Percentiles rank a stretch among this genome's conserved stretches.
Evolutionary conservation across 2,113 vertebrate genomes (phyloP).

Genomic region (Pedetes capensis): DNA sequence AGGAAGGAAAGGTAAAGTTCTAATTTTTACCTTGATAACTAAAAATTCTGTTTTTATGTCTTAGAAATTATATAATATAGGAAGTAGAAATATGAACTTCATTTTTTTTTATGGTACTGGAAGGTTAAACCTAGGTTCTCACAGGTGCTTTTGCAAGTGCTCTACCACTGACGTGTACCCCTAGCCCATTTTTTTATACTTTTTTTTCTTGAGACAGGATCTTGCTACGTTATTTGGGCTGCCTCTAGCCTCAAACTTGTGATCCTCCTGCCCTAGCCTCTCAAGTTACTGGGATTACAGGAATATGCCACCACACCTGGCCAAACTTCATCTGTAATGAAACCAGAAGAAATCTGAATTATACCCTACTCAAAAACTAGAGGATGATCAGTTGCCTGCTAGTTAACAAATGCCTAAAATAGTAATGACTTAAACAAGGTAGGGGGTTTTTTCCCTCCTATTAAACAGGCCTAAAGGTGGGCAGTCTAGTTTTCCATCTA

Average conservation of each 20-base stretch:
- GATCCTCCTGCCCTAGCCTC: no score
- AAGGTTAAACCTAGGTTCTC: no score
- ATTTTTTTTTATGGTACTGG: no score
- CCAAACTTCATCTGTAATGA: conserved; percentile 2
- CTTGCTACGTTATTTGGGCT: no score
- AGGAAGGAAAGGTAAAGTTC: neutral
- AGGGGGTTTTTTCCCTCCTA: neutral
- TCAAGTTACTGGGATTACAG: no score
- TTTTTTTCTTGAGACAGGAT: no score
- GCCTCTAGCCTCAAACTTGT: no score
- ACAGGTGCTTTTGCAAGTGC: no score
- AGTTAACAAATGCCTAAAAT: neutral
- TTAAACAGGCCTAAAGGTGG: neutral
- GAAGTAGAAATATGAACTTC: neutral
- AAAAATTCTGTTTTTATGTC: neutral
- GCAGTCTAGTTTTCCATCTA: neutral
- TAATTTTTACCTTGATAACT: conserved; percentile 1
- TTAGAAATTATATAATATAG: neutral
- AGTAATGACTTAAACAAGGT: neutral
- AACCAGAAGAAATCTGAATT: neutral
- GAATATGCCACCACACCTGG: no score
- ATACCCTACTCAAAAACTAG: neutral
- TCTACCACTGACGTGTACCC: no score
- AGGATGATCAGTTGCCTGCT: neutral
- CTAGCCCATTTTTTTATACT: no score